These are phyloP conservation scores for Pseudorasbora parva DNA, from an alignment of 2,113 vertebrate genomes.

Conservation along the genomic window DNA sequence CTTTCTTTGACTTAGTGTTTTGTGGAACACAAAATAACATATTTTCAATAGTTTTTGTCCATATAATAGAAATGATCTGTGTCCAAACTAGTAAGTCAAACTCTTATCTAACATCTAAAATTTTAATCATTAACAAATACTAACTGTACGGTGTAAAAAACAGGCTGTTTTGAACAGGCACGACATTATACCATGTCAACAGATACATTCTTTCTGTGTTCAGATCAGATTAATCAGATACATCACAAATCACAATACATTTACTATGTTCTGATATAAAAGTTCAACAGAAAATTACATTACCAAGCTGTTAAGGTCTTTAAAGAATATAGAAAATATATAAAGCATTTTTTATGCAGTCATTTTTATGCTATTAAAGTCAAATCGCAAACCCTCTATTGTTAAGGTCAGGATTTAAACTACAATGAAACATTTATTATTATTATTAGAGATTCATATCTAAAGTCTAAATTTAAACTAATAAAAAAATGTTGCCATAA, in stretches of 20 bases:
- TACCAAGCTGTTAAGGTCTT: not conserved
- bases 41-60: not conserved
- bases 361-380: constrained; percentile 32
- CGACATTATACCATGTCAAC: not conserved
- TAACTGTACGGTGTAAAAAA: not conserved
- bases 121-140: not conserved
- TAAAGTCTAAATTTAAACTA: not conserved
- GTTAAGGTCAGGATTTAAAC: constrained; percentile 31
- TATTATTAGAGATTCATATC: not conserved
- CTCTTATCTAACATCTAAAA: not conserved
- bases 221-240: not conserved
- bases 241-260: not conserved
- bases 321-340: not conserved
- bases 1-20: not conserved
- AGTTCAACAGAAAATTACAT: not conserved
- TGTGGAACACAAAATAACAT: not conserved
- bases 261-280: not conserved
- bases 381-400: constrained; percentile 23
- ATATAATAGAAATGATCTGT: not conserved
- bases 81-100: not conserved
- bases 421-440: constrained; percentile 30
- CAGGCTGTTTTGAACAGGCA: not conserved
- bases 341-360: not conserved
- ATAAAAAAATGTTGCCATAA: constrained; percentile 27
- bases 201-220: not conserved